These are phyloP conservation scores for Dione juno DNA, from an alignment of 2,888 invertebrate genomes.

Conservation along the genomic window DNA sequence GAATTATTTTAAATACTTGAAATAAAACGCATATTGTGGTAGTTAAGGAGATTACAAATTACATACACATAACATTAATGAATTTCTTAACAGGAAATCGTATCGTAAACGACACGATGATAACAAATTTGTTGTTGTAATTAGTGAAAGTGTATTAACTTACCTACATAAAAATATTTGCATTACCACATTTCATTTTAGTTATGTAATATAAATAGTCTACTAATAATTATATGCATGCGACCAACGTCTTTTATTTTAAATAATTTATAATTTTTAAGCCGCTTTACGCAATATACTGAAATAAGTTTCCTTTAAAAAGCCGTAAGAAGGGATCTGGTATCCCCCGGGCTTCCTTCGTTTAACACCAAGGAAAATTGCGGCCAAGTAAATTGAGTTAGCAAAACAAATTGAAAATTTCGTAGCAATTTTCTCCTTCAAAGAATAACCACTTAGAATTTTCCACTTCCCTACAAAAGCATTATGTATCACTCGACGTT, in stretches of 20 bases:
- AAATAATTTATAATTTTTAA: constrained; percentile 40
- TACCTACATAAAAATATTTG: background rate
- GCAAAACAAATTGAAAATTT: constrained; percentile 77
- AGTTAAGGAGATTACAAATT: too few species aligned
- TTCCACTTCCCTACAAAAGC: constrained; percentile 41
- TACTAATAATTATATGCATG: background rate
- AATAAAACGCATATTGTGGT: too few species aligned
- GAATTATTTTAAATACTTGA: too few species aligned
- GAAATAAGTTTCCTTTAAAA: constrained; percentile 40
- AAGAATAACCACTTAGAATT: constrained; percentile 62
- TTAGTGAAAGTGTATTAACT: background rate
- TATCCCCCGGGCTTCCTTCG: constrained; percentile 59
- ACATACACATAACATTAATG: too few species aligned
- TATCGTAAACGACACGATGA: too few species aligned
- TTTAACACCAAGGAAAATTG: constrained; percentile 69
- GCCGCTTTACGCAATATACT: constrained; percentile 29
- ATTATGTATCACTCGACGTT: constrained; percentile 28
- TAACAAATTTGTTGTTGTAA: background rate
- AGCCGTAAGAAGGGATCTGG: constrained; percentile 51
- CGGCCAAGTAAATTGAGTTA: constrained; percentile 73
- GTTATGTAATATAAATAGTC: constrained; percentile 14
- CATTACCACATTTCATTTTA: background rate
- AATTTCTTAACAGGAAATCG: too few species aligned
- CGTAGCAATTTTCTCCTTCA: constrained; percentile 74
- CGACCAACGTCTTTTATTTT: constrained; percentile 16